Base-by-base conservation (phyloP, 2,888 invertebrate species). In the Arenicola marina region DNA sequence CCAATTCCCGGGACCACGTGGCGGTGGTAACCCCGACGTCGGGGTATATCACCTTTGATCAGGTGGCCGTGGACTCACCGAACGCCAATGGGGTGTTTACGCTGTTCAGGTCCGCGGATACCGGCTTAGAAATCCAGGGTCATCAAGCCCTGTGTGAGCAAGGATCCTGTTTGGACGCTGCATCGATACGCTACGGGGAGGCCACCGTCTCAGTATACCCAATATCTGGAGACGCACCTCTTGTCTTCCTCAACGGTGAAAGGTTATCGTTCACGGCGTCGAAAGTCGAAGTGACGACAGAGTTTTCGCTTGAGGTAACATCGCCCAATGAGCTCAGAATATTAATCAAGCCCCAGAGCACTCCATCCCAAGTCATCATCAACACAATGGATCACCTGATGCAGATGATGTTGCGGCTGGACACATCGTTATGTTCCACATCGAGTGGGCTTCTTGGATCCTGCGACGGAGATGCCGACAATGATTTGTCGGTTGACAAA, bases 121-220 rank as follows among this genome's bases (percentile, higher is more conserved):
- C 34, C 21, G 53, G 26, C 28, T 29, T 73, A 7, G 67, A 70
- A 4, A 64, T 73, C 3, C 72, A 75, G 54, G 68, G 66, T 0
- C 68, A 71, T 38, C 71, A 72, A 55, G 70, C 69, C 1, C 66
- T 63, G 56, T 75, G 75, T 59, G 61, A 69, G 4, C 66, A 61
- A 53, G 75, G 73, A 2, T 68, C 71, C 11, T 75, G 75, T 56
- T 61, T 73, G 26, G 69, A 69, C 2, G 74, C 72, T 18, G 61
- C 74, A 11, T 71, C 70, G 15, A 45, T 73, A 1, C 56, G 21
- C n/a, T 26, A 24, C 11, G 56, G 24, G 21, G 1, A 21, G 15
- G 43, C 29, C 26, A 56, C 21, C 24, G 38, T 56, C 3, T 26
- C 43, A 4, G 56, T 38, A 34, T 33, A 21, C 21, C 38, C 56